Percentiles rank a stretch among this genome's conserved stretches.
phyloP scores from a whole-genome alignment of 2,113 vertebrate genomes.

The Chrysemys picta region DNA sequence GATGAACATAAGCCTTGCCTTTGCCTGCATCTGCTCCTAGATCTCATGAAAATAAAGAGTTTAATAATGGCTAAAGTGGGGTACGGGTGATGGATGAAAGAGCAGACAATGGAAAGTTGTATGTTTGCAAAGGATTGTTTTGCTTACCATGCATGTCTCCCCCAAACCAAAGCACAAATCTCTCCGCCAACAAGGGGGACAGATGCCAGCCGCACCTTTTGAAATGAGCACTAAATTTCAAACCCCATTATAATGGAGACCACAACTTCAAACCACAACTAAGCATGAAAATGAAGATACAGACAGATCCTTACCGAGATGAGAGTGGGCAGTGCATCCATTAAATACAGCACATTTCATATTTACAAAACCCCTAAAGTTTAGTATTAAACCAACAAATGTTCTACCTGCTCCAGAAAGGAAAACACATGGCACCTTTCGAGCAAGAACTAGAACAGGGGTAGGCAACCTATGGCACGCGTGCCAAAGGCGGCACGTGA shows the following conservation, averaged over 20 bases:
- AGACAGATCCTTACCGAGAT: neutral
- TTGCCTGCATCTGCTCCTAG: neutral
- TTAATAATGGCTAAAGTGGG: neutral
- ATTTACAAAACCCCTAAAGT: no score
- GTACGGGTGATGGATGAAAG: neutral
- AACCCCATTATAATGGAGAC: neutral
- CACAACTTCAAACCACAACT: neutral
- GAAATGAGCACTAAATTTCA: constrained; percentile 9
- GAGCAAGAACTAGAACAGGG: neutral
- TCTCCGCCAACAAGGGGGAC: no score
- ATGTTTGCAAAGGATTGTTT: neutral
- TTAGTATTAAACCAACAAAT: no score
- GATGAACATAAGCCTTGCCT: neutral
- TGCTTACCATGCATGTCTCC: neutral
- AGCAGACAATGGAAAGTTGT: neutral
- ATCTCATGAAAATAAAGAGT: neutral
- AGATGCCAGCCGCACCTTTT: neutral
- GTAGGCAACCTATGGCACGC: no score
- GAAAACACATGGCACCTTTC: neutral
- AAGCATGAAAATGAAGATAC: neutral
- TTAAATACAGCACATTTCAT: no score
- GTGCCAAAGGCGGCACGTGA: no score
- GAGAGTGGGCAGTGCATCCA: no score
- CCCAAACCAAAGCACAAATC: neutral
- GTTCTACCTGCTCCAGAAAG: no score